phyloP scores from a whole-genome alignment of 2,888 invertebrate genomes.

The Tipula unca region DNA sequence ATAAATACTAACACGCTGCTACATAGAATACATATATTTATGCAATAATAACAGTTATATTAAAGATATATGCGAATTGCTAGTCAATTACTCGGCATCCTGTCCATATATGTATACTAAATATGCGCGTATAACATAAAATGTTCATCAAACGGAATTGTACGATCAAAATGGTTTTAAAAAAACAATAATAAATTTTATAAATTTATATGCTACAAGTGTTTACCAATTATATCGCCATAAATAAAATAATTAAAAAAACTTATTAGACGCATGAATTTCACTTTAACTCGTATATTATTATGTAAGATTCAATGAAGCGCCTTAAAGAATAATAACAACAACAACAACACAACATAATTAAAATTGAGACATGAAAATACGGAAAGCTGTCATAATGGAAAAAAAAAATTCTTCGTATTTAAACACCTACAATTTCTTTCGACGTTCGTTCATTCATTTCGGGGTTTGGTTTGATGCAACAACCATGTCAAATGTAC shows the following conservation, averaged over 20 bases:
- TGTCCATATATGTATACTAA: not conserved
- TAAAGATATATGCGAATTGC: not conserved
- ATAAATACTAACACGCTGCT: no score
- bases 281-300: not conserved
- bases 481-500: not conserved
- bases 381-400: not conserved
- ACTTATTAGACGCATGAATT: not conserved
- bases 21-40: not conserved
- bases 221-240: not conserved
- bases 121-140: not conserved
- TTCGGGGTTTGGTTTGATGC: not conserved
- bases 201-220: not conserved
- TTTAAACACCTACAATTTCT: not conserved
- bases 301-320: not conserved
- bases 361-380: slow-evolving; percentile 1
- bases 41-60: not conserved
- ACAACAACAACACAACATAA: not conserved
- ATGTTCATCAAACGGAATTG: not conserved
- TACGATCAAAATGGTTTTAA: not conserved
- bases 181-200: not conserved
- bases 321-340: not conserved
- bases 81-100: not conserved
- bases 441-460: not conserved
- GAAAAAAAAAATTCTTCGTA: not conserved
- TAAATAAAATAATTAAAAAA: not conserved